These are phyloP conservation scores for Branchinecta sandiegonensis DNA, from an alignment of 2,888 invertebrate genomes.

Conservation along the genomic window DNA sequence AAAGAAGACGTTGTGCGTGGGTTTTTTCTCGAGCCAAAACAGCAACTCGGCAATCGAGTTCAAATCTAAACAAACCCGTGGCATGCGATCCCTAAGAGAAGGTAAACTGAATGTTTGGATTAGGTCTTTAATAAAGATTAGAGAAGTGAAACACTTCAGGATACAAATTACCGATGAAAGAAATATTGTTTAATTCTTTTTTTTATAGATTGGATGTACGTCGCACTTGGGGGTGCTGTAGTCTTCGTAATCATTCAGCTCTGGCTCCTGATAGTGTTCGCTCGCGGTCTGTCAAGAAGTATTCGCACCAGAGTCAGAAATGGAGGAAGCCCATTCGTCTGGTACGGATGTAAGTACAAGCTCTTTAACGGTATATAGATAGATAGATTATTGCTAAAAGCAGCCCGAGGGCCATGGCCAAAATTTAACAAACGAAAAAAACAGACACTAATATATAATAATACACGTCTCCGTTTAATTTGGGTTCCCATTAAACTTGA, in stretches of 20 bases:
- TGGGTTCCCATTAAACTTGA: no score
- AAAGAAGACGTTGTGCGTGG: no score
- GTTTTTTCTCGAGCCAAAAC: no score
- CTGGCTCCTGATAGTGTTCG: slow-evolving; percentile 36
- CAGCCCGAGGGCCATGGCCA: slow-evolving; percentile 30
- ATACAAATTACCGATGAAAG: not conserved
- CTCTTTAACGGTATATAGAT: not conserved
- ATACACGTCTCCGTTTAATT: no score
- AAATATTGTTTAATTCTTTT: slow-evolving; percentile 21
- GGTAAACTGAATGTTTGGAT: no score
- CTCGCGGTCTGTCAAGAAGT: slow-evolving; percentile 36
- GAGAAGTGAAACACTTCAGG: not conserved
- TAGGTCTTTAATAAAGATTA: not conserved
- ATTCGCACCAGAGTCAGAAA: slow-evolving; percentile 31
- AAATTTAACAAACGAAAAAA: no score
- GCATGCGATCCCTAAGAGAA: no score
- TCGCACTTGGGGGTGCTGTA: slow-evolving; percentile 36
- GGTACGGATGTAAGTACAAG: slow-evolving; percentile 32
- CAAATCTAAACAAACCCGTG: no score
- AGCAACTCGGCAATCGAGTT: no score
- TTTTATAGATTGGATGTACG: slow-evolving; percentile 37
- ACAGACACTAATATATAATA: no score
- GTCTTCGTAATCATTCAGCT: slow-evolving; percentile 37
- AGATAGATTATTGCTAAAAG: not conserved
- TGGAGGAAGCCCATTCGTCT: slow-evolving; percentile 32